Evolutionary conservation across 2,888 invertebrate species (phyloP).

Genomic region (Brenthis daphne): DNA sequence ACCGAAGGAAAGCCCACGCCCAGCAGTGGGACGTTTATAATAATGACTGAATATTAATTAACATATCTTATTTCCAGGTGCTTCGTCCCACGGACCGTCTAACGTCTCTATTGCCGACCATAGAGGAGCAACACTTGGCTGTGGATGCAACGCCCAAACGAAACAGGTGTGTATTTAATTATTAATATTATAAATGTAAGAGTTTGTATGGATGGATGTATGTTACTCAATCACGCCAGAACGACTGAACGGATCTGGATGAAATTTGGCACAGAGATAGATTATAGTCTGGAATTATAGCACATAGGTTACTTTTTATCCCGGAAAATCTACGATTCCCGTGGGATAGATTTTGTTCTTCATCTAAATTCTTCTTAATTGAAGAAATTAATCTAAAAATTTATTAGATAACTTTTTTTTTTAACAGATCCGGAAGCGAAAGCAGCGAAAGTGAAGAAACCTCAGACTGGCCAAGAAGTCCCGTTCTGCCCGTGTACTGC

Average conservation of each 20-base stretch:
- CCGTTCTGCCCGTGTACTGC: conserved; percentile 82
- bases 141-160: conserved; percentile 61
- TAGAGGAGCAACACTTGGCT: conserved; percentile 84
- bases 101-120: conserved; percentile 87
- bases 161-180: conserved; percentile 55
- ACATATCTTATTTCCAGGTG: conserved; percentile 65
- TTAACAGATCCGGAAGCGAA: conserved; percentile 83
- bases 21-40: too few species aligned
- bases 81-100: conserved; percentile 89
- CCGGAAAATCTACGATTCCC: neutral
- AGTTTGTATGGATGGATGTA: too few species aligned
- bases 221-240: too few species aligned
- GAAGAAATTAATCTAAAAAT: too few species aligned
- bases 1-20: too few species aligned
- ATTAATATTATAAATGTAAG: too few species aligned
- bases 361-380: too few species aligned
- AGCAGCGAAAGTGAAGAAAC: conserved; percentile 83
- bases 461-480: conserved; percentile 85
- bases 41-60: neutral
- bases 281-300: too few species aligned
- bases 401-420: conserved; percentile 2
- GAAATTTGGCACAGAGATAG: too few species aligned
- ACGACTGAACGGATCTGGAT: too few species aligned
- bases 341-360: conserved; percentile 23
- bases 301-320: too few species aligned